Conservation (phyloP, 2,797 vertebrate species). For the Nannoperca australis region DNA sequence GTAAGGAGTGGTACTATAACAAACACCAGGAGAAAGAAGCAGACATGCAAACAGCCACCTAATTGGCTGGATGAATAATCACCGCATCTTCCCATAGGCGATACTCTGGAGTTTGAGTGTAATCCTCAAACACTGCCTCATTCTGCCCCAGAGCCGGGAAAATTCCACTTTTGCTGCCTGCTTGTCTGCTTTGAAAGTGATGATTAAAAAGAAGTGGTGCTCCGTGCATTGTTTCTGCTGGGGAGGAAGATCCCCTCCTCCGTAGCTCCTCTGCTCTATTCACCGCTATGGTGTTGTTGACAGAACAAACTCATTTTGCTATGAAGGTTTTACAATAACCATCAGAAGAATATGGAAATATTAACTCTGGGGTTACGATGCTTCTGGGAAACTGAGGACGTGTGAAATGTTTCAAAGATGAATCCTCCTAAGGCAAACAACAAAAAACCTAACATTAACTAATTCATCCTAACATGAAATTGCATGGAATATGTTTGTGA, state of each 20-base stretch:
- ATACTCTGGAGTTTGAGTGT: constrained; percentile 57
- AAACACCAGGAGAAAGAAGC: constrained; percentile 54
- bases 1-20: constrained; percentile 47
- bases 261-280: constrained; percentile 34
- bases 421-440: constrained; percentile 11
- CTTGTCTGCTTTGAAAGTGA: constrained; percentile 84
- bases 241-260: constrained; percentile 54
- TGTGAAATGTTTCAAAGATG: constrained; percentile 26
- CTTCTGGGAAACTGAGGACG: constrained; percentile 3
- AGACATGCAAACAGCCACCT: constrained; percentile 69
- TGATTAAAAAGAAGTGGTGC: constrained; percentile 83
- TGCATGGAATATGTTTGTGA: not conserved
- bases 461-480: constrained; percentile 4
- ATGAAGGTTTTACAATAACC: constrained; percentile 50
- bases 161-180: constrained; percentile 72
- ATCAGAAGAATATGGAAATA: constrained; percentile 39
- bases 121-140: constrained; percentile 73
- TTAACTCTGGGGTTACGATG: constrained; percentile 2
- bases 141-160: constrained; percentile 71
- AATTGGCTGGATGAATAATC: constrained; percentile 84
- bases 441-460: constrained; percentile 2
- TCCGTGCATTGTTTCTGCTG: constrained; percentile 73
- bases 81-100: constrained; percentile 70
- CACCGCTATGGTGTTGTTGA: constrained; percentile 58
- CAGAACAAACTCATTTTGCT: constrained; percentile 66